Conservation (phyloP, 2,113 vertebrate species). For the Nettapus auritus region DNA sequence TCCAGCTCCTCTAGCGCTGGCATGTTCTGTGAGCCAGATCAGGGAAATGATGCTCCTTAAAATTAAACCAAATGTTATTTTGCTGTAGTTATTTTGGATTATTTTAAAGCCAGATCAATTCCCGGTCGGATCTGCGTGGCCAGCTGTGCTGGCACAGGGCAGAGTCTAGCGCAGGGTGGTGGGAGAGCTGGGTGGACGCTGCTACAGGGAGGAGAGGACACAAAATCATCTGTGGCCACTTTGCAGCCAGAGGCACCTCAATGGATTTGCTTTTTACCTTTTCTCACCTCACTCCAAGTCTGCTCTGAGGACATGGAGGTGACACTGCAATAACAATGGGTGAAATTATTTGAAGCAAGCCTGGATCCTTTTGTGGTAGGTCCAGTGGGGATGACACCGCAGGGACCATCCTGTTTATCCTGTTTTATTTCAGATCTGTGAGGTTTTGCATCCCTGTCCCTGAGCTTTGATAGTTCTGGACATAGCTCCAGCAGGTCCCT, state of each 20-base stretch:
- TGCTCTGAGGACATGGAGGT: background rate
- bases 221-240: rapidly evolving
- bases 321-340: background rate
- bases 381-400: background rate
- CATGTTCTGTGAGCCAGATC: background rate
- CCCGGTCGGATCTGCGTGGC: background rate
- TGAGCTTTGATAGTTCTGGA: background rate
- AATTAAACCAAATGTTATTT: conserved; percentile 2
- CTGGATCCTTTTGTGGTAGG: rapidly evolving
- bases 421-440: background rate
- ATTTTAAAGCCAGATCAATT: background rate
- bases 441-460: background rate
- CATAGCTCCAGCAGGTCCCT: background rate
- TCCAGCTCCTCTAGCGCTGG: background rate
- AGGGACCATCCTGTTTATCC: background rate
- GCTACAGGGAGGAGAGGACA: background rate
- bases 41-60: background rate
- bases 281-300: background rate
- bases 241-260: background rate
- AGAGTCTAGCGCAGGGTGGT: background rate
- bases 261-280: background rate
- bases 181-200: background rate
- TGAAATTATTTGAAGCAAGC: background rate
- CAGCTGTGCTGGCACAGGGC: background rate
- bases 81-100: background rate